These are phyloP conservation scores for Solea senegalensis DNA, from an alignment of 2,113 vertebrate genomes.

Conservation along the genomic window DNA sequence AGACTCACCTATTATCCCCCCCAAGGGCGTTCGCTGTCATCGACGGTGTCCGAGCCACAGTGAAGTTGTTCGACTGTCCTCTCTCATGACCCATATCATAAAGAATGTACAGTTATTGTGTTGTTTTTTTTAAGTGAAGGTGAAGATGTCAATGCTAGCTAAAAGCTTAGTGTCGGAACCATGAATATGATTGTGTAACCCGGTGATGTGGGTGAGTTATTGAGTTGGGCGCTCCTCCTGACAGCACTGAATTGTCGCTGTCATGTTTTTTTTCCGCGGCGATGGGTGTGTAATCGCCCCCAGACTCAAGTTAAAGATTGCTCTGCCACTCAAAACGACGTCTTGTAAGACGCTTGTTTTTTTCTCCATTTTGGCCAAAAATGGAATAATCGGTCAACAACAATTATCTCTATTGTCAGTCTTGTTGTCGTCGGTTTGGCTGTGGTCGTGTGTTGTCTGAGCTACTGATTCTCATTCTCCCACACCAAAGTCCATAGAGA, in stretches of 20 bases:
- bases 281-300: constrained; percentile 19
- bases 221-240: constrained; percentile 30
- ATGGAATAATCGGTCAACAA: too few species aligned
- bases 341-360: not conserved
- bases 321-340: constrained; percentile 37
- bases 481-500: too few species aligned
- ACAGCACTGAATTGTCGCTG: constrained; percentile 42
- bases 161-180: constrained; percentile 53
- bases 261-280: constrained; percentile 18
- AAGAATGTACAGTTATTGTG: constrained; percentile 48
- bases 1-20: constrained; percentile 48
- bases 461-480: too few species aligned
- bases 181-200: constrained; percentile 55
- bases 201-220: constrained; percentile 57
- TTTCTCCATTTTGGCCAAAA: too few species aligned
- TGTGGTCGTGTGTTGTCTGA: too few species aligned
- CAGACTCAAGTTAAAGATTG: constrained; percentile 35
- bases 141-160: constrained; percentile 50
- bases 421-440: too few species aligned
- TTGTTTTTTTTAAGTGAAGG: constrained; percentile 38
- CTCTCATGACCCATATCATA: constrained; percentile 41
- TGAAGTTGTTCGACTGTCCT: constrained; percentile 59
- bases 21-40: constrained; percentile 58
- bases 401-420: too few species aligned
- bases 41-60: constrained; percentile 11